A percentile compares a stretch with the other conserved stretches of the same genome.
Evolutionary conservation across 2,797 vertebrate species (phyloP).

Genomic region (Chelon labrosus): DNA sequence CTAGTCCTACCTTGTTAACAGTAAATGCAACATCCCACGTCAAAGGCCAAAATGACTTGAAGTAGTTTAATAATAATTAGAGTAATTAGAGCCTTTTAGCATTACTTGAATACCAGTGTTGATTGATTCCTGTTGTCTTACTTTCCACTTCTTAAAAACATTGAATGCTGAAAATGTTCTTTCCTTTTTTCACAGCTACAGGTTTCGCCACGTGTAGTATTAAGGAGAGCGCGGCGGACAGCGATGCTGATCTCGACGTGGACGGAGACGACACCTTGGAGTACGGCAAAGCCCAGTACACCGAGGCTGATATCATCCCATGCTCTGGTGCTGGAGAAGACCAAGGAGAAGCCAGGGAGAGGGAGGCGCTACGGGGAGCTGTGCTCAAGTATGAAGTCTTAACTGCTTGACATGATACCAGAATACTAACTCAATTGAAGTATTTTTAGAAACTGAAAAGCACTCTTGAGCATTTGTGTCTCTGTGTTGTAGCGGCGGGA

Average conservation of each 20-base stretch:
- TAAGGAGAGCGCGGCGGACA: constrained; percentile 95
- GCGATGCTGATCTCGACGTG: constrained; percentile 97
- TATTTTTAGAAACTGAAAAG: neutral
- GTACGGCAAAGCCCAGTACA: constrained; percentile 99
- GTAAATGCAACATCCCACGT: too few species aligned
- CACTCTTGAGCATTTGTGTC: constrained; percentile 15
- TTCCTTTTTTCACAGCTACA: constrained; percentile 84
- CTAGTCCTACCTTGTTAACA: too few species aligned
- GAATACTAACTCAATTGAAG: neutral
- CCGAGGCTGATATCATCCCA: constrained; percentile 97
- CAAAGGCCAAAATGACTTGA: neutral
- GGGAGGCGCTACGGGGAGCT: constrained; percentile 97
- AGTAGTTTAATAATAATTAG: neutral
- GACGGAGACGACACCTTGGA: constrained; percentile 99
- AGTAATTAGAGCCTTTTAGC: neutral
- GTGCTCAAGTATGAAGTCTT: constrained; percentile 91
- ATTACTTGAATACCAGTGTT: neutral
- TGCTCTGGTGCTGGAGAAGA: constrained; percentile 98
- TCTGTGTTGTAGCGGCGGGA: constrained; percentile 89
- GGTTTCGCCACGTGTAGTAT: constrained; percentile 97
- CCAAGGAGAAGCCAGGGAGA: constrained; percentile 97
- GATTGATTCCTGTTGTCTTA: neutral
- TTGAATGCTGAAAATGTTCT: neutral
- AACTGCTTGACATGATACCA: neutral
- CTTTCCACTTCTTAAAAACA: neutral